Conservation (phyloP, 2,888 invertebrate species). For the Osedax frankpressi region DNA sequence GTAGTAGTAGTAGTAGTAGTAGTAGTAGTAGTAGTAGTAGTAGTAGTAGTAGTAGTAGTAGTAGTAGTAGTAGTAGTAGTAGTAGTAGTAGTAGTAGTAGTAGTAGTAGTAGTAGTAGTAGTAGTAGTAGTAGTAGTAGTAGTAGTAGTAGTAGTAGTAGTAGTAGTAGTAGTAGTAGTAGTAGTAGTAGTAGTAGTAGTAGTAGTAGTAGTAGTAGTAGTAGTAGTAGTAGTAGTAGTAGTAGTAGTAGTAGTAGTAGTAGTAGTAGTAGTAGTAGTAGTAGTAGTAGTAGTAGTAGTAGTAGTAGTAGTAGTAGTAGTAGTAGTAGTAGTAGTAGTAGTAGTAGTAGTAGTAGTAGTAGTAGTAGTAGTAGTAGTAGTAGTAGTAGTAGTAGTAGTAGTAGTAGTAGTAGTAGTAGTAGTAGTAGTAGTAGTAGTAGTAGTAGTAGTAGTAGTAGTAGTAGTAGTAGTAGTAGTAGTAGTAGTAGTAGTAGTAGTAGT, state of each 20-base stretch:
- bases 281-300: too few species aligned
- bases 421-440: constrained; percentile 7
- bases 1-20: too few species aligned
- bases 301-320: too few species aligned
- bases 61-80: too few species aligned
- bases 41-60: too few species aligned
- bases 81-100: too few species aligned
- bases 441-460: constrained; percentile 16
- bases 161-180: too few species aligned
- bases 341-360: constrained; percentile 13
- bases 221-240: background rate
- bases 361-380: constrained; percentile 1
- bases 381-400: too few species aligned
- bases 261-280: background rate
- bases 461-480: constrained; percentile 18
- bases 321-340: background rate
- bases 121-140: too few species aligned
- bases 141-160: too few species aligned
- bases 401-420: constrained; percentile 1
- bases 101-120: background rate
- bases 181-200: background rate
- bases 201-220: background rate
- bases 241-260: background rate
- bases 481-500: constrained; percentile 19
- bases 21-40: too few species aligned